phyloP scores from a whole-genome alignment of 2,888 invertebrate species.

The Lottia gigantea region DNA sequence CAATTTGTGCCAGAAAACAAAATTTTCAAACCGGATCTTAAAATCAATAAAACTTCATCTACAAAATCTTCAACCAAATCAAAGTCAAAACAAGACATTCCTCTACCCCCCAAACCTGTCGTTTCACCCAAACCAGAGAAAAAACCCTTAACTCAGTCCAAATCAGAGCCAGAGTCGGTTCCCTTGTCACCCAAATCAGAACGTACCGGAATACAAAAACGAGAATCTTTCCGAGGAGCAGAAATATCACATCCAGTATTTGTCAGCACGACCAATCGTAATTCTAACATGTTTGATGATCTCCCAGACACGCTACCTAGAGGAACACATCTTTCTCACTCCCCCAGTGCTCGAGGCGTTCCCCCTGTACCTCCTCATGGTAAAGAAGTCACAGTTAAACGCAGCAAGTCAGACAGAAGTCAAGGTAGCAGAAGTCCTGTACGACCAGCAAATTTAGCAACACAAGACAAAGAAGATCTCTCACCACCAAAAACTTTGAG shows the following conservation, averaged over 20 bases:
- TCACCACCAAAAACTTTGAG: neutral
- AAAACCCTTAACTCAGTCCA: slow-evolving; percentile 15
- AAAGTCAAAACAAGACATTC: neutral
- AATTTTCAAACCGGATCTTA: neutral
- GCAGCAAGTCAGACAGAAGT: slow-evolving; percentile 20
- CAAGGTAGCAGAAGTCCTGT: neutral
- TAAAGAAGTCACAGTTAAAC: slow-evolving; percentile 18
- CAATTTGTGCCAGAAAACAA: neutral
- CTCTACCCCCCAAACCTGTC: slow-evolving; percentile 30
- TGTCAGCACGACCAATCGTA: slow-evolving; percentile 57
- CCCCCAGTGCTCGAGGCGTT: slow-evolving; percentile 12
- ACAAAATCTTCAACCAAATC: neutral
- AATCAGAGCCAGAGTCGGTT: slow-evolving; percentile 11
- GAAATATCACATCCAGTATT: slow-evolving; percentile 58
- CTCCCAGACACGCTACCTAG: slow-evolving; percentile 31
- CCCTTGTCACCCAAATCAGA: slow-evolving; percentile 5
- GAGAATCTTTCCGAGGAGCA: slow-evolving; percentile 45
- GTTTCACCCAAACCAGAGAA: slow-evolving; percentile 24
- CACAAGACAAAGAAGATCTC: neutral
- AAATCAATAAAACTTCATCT: neutral
- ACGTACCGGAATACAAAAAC: slow-evolving; percentile 39
- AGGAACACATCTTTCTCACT: slow-evolving; percentile 19
- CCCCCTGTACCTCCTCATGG: slow-evolving; percentile 23
- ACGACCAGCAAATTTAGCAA: neutral
- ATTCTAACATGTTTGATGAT: slow-evolving; percentile 50